A percentile compares a stretch with the other conserved stretches of the same genome.
Conservation (phyloP, 2,888 invertebrate genomes). For the Campopleginae sp. region DNA sequence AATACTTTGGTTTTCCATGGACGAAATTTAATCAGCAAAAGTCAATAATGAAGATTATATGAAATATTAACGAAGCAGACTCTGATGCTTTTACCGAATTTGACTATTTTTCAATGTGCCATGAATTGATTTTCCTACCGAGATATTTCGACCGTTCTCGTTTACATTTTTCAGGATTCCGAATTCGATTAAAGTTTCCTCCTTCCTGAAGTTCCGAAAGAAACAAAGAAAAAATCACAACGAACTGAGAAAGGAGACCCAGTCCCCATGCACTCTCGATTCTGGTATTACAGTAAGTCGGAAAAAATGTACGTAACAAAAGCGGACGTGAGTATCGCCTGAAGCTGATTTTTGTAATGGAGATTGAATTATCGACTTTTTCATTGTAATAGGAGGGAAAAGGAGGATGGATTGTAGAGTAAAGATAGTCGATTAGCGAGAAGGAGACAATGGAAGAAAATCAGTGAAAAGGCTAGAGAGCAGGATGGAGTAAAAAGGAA, state of each 20-base stretch:
- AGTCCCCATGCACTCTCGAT: not conserved
- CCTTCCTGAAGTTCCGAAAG: no score
- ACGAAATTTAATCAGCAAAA: not conserved
- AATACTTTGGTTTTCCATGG: not conserved
- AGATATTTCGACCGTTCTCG: not conserved
- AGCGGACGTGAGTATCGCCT: not conserved
- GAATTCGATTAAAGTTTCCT: no score
- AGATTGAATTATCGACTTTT: slow-evolving; percentile 25
- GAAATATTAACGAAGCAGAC: not conserved
- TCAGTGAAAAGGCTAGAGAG: not conserved
- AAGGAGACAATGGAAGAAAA: not conserved
- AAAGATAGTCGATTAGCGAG: not conserved
- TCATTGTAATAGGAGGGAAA: not conserved
- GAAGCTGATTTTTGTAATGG: slow-evolving; percentile 18
- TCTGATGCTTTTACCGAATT: not conserved
- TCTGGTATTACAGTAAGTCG: not conserved
- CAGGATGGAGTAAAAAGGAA: slow-evolving; percentile 32
- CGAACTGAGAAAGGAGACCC: not conserved
- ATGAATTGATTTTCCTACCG: not conserved
- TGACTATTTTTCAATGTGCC: not conserved
- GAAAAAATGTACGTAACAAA: slow-evolving; percentile 7
- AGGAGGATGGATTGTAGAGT: not conserved
- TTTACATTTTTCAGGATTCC: not conserved
- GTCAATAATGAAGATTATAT: not conserved
- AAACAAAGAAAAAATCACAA: not conserved